Evolutionary conservation across 2,888 invertebrate species (phyloP), one percentile per base, ranked within the genome.

Genomic region (Palloptera scutellata): DNA sequence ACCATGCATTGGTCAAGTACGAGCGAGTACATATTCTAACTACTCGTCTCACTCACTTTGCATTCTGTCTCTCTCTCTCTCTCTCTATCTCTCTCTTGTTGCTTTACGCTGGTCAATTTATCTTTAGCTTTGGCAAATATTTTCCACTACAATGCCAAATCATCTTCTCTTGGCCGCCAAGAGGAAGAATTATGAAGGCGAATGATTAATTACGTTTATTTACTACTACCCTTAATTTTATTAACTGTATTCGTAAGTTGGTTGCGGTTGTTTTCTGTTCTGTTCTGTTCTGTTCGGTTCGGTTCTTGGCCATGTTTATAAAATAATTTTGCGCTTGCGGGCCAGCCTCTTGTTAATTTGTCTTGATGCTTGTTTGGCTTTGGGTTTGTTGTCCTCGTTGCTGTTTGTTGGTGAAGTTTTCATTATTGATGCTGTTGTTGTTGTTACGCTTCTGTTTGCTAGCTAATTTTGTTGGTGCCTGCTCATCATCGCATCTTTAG

Each of bases 161-260:
- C 30, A 30, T 30, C 30, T 30, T 30, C 17, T 53, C 42, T 19
- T 42, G 54, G 30, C 30, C 30, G 30, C 30, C 30, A 30, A 30
- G 55, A 20, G 55, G 20, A 17, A 43, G 45, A 42, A 11, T 42
- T n/a, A 58, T 48, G 68, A 70, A 63, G 64, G 45, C 64, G 69
- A 63, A 69, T 75, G 75, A 75, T 75, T 74, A 74, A 75, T 75
- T 75, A 66, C 68, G 61, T 61, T 72, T 71, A 73, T 70, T 71
- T 73, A 70, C 72, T 73, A 70, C 72, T 73, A 72, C 70, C 73
- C 73, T 65, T 73, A 73, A 74, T 74, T 73, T 71, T 72, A 72
- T 74, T 70, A 70, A 70, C 67, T 62, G 64, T 55, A 58, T 53
- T 59, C 19, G 58, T 55, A 48, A 59, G 43, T 52, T 45, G 45